Percentiles rank a stretch among this genome's conserved stretches.
Conservation (phyloP, 2,888 invertebrate genomes). For the Icerya purchasi region DNA sequence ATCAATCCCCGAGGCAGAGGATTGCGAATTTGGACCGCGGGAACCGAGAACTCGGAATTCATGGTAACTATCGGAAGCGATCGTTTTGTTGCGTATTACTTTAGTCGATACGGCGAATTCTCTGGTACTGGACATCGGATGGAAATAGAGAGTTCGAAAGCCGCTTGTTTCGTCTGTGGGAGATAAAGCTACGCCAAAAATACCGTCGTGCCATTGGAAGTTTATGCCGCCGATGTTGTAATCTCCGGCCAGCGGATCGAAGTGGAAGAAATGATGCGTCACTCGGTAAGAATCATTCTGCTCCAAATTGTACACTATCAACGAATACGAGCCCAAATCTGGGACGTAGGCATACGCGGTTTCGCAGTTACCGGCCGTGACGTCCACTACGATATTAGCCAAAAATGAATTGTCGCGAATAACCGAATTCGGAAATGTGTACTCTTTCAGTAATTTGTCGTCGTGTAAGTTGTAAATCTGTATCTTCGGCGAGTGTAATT, state of each 20-base stretch:
- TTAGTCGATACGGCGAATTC: conserved; percentile 57
- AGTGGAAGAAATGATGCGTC: conserved; percentile 49
- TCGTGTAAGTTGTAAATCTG: conserved; percentile 54
- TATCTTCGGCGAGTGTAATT: conserved; percentile 40
- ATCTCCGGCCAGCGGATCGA: conserved; percentile 49
- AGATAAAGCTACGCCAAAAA: conserved; percentile 51
- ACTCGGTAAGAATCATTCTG: conserved; percentile 57
- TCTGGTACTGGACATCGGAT: conserved; percentile 58
- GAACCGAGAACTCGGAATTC: conserved; percentile 53
- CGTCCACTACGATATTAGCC: conserved; percentile 57
- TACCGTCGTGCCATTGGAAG: conserved; percentile 67
- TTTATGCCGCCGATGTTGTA: conserved; percentile 47
- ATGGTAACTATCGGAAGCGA: conserved; percentile 44
- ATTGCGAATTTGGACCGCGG: conserved; percentile 46
- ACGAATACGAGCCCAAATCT: conserved; percentile 43
- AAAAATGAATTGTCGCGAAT: conserved; percentile 55
- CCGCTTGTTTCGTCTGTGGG: conserved; percentile 23
- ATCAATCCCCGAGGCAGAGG: conserved; percentile 51
- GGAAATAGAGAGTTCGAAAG: conserved; percentile 43
- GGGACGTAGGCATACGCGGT: conserved; percentile 56
- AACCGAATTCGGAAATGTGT: conserved; percentile 41
- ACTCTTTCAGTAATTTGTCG: conserved; percentile 44
- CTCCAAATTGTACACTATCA: conserved; percentile 53
- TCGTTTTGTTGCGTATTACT: conserved; percentile 45
- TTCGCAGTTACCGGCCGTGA: conserved; percentile 43